phyloP scores from a whole-genome alignment of 2,888 invertebrate species.

The Druceiella hillmani region DNA sequence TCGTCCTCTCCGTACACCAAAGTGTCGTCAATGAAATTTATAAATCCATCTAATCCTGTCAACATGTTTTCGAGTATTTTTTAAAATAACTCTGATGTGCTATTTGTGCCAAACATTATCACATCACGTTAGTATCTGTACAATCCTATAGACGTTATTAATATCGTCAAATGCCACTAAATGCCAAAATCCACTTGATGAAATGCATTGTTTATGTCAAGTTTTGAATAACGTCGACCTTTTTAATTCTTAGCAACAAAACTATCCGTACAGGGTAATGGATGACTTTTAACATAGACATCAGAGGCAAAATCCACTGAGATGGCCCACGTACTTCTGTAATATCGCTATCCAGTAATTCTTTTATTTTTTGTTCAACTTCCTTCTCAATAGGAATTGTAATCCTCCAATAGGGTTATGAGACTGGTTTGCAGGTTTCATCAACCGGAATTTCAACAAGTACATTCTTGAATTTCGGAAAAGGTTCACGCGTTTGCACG shows the following conservation, averaged over 20 bases:
- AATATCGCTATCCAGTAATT: conserved; percentile 22
- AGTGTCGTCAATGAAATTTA: conserved; percentile 34
- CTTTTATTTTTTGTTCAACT: conserved; percentile 24
- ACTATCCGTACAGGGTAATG: conserved; percentile 23
- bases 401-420: conserved; percentile 24
- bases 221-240: conserved; percentile 25
- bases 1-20: background rate
- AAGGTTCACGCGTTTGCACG: no score
- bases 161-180: conserved; percentile 30
- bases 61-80: conserved; percentile 28
- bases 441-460: no score
- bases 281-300: conserved; percentile 23
- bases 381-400: conserved; percentile 25
- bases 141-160: conserved; percentile 29
- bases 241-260: conserved; percentile 23
- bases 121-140: conserved; percentile 29
- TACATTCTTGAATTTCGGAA: no score
- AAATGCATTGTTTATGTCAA: conserved; percentile 30
- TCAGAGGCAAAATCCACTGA: no score
- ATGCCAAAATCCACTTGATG: conserved; percentile 30
- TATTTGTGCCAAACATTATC: conserved; percentile 29
- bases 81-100: conserved; percentile 20
- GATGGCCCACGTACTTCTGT: conserved; percentile 25
- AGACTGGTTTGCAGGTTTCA: no score
- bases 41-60: conserved; percentile 24